Evolutionary conservation across 2,797 vertebrate species (phyloP), one percentile per base, ranked within the genome.

Genomic region (Macropus fuliginosus): DNA sequence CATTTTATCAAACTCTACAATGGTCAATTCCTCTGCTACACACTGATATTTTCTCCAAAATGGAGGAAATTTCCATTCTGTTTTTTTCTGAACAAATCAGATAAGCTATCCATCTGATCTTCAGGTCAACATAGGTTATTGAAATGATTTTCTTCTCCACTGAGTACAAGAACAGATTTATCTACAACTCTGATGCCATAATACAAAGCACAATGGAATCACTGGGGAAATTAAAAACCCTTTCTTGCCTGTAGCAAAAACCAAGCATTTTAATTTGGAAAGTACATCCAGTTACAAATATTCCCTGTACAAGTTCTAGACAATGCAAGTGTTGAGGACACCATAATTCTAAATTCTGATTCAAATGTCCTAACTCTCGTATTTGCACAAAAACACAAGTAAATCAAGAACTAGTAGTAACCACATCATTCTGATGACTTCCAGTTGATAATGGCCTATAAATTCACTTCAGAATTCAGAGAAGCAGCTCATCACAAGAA

Each of bases 191-290:
- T 31, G 40, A 55, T n/a, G 55, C 56, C 13, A 74, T 50, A 74
- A 52, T 59, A n/a, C 91, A 55, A 57, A 91, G 94, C 56, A 92
- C 34, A 96, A 74, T 12, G 93, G 54, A 11, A 57, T 74, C 56
- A 66, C n/a, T 21, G 59, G 54, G 40, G 93, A 94, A 95, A 92
- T 94, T 91, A 93, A 55, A n/a, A 95, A 81, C 56, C 14, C 74
- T 40, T 56, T 59, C 34, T 46, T 24, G 21, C 8, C 55, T 90
- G 56, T 94, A 90, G 31, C 55, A 81, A 90, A 34, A 90, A 55
- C 54, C 74, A 40, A 57, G 90, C 56, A 57, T 94, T 93, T 96
- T 59, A n/a, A 94, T 34, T 94, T 56, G 90, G 90, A 91, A 97
- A 95, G 50, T 57, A 91, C 54, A 95, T 90, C 90, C 55, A 91